Percentiles rank a stretch among this genome's conserved stretches.
These are phyloP conservation scores for Sinohyriopsis cumingii DNA, from an alignment of 2,888 invertebrate species.

Conservation along the genomic window DNA sequence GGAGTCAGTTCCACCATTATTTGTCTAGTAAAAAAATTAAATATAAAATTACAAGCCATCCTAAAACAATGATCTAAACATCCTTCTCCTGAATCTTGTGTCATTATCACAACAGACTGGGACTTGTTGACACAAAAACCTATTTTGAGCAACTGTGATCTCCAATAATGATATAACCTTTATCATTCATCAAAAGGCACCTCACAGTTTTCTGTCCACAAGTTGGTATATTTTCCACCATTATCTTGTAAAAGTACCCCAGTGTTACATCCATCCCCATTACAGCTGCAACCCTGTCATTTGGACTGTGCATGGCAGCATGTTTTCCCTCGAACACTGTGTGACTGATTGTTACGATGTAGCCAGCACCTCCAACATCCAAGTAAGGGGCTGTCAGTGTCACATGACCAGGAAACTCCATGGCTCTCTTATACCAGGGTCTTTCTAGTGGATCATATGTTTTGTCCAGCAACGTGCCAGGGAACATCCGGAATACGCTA, in stretches of 20 bases:
- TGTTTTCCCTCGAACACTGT: constrained; percentile 77
- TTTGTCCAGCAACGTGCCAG: constrained; percentile 85
- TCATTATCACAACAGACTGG: no score
- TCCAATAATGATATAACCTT: constrained; percentile 81
- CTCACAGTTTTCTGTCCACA: constrained; percentile 68
- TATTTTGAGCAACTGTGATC: no score
- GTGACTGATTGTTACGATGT: constrained; percentile 88
- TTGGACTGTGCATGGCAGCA: constrained; percentile 75
- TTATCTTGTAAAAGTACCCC: constrained; percentile 86
- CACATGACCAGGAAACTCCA: constrained; percentile 84
- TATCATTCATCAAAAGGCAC: constrained; percentile 92
- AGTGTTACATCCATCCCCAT: constrained; percentile 90
- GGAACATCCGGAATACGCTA: constrained; percentile 86
- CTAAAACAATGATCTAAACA: no score
- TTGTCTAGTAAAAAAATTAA: no score
- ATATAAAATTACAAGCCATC: no score
- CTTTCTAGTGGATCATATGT: constrained; percentile 87
- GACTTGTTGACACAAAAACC: no score
- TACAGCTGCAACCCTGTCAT: constrained; percentile 79
- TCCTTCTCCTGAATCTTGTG: no score
- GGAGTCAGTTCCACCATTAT: no score
- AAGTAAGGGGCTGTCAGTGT: constrained; percentile 89
- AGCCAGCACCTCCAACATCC: constrained; percentile 90
- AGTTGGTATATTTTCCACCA: constrained; percentile 72
- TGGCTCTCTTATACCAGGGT: constrained; percentile 84